Base-by-base conservation (phyloP, 2,797 vertebrate species). In the Sphenopsis melanotis region DNA sequence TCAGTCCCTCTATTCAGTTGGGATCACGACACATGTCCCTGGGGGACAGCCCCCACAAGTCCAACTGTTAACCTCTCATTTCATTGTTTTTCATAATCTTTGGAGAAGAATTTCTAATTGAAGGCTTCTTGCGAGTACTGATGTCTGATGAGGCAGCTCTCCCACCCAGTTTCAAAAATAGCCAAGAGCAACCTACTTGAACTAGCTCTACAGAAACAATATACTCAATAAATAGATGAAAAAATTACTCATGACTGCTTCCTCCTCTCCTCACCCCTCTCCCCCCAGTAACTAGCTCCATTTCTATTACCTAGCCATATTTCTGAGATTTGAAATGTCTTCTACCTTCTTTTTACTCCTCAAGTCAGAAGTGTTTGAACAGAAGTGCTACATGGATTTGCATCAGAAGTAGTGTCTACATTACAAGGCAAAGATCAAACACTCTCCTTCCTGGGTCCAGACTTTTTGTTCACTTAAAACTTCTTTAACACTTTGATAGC, bases 241-340 rank as follows among this genome's bases (percentile, higher is more conserved):
- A 70, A 85, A 74, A 75, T 41, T 53, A 71, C 11, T 55, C 79
- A 3, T 18, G 57, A 29, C 21, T 89, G 21, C 32, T 81, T 53
- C 23, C 5, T 9, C 27, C 12, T 41, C 11, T 17, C 4, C 3
- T 5, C 15, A 10, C 9, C 2, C 1, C 1, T 4, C 5, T 1
- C 1, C 7, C 15, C 15, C 6, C 22, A 34, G 21, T 14, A 72
- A 23, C 8, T 57, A 52, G 8, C 37, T 86, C 37, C 8, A 46
- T 80, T 85, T 72, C 39, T 14, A 52, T 47, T 63, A 72, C 12
- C 7, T 50, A 68, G 16, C 8, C 9, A 22, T 66, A 63, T 66
- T 89, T 76, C 72, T 89, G 81, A 57, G 22, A 49, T 77, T 76
- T 89, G 52, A 86, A 91, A 70, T 2, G 23, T 59, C 36, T 70